Evolutionary conservation across 2,888 invertebrate species (phyloP).

Genomic region (Hypselothyrea guttata): DNA sequence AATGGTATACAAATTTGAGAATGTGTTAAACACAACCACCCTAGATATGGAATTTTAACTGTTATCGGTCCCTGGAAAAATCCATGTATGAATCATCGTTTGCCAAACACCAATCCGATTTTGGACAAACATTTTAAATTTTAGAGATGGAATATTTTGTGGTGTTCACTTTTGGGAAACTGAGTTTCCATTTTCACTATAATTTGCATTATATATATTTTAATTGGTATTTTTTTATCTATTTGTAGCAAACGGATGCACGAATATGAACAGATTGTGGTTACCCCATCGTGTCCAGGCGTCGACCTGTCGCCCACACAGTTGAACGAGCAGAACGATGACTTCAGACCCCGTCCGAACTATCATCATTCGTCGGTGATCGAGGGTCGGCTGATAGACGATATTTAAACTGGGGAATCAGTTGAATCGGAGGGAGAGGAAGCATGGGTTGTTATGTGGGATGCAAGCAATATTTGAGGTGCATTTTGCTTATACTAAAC

Average conservation of each 20-base stretch:
- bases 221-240: too few species aligned
- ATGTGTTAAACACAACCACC: too few species aligned
- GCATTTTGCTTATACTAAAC: constrained; percentile 45
- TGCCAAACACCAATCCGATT: too few species aligned
- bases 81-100: too few species aligned
- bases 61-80: too few species aligned
- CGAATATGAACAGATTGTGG: constrained; percentile 93
- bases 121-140: too few species aligned
- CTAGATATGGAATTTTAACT: too few species aligned
- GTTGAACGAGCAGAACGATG: constrained; percentile 96
- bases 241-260: constrained; percentile 87
- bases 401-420: constrained; percentile 57
- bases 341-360: constrained; percentile 94
- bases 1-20: too few species aligned
- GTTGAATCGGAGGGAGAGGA: constrained; percentile 8
- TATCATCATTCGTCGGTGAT: constrained; percentile 96
- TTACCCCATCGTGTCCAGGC: constrained; percentile 91
- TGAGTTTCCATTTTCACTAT: too few species aligned
- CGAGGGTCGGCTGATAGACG: constrained; percentile 83
- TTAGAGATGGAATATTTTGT: too few species aligned
- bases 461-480: constrained; percentile 54
- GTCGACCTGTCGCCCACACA: constrained; percentile 92
- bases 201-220: too few species aligned
- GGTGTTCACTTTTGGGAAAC: too few species aligned
- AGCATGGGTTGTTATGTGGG: constrained; percentile 23